A percentile compares a stretch with the other conserved stretches of the same genome.
These are phyloP conservation scores for Acromyrmex echinatior DNA, from an alignment of 1,140 invertebrate species.

Conservation along the genomic window DNA sequence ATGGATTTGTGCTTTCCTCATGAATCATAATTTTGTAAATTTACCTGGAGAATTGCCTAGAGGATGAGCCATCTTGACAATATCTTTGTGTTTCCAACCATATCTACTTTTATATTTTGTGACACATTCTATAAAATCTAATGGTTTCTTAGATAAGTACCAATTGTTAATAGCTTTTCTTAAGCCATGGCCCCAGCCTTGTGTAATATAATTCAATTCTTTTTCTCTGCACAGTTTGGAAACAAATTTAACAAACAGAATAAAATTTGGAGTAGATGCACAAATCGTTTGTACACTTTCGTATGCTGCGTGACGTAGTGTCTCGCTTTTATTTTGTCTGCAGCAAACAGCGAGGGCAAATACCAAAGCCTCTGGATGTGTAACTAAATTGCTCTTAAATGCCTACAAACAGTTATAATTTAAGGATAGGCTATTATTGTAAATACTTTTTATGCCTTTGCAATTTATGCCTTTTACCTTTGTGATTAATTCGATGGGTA, in stretches of 20 bases:
- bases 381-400: conserved; percentile 86
- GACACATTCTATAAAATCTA: conserved; percentile 88
- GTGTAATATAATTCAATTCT: conserved; percentile 54
- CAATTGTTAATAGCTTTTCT: conserved; percentile 88
- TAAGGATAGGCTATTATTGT: not conserved
- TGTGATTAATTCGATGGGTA: conserved; percentile 86
- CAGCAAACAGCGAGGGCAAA: conserved; percentile 89
- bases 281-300: conserved; percentile 87
- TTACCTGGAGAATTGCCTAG: conserved; percentile 85
- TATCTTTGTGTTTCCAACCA: conserved; percentile 90
- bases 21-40: not conserved
- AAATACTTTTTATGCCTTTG: conserved; percentile 60
- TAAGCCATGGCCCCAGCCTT: conserved; percentile 89
- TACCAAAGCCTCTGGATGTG: conserved; percentile 87
- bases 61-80: conserved; percentile 90
- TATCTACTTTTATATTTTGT: conserved; percentile 89
- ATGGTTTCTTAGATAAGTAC: conserved; percentile 88
- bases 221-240: conserved; percentile 85
- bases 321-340: conserved; percentile 83
- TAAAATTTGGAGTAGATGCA: conserved; percentile 87
- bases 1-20: conserved; percentile 11
- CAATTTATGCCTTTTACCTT: conserved; percentile 80
- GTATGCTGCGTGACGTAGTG: conserved; percentile 86
- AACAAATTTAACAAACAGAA: conserved; percentile 88
- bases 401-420: conserved; percentile 80